phyloP scores from a whole-genome alignment of 2,797 vertebrate species.

The Pangasius sanitwongsei region DNA sequence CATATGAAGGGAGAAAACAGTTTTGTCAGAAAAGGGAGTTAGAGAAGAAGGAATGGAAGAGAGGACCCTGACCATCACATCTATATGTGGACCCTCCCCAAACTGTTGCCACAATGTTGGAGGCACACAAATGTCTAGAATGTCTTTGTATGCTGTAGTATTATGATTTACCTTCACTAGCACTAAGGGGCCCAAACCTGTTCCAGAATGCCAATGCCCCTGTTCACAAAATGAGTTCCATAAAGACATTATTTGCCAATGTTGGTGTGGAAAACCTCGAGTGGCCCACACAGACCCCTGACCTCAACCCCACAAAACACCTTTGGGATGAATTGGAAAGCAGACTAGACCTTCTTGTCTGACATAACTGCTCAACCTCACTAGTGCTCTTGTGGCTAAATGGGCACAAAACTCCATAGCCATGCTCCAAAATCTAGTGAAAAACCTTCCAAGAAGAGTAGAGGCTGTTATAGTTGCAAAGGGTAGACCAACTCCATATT shows the following conservation, averaged over 20 bases:
- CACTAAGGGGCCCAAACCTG: not conserved
- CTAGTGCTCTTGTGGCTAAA: not conserved
- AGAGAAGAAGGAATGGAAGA: not conserved
- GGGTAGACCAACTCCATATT: not conserved
- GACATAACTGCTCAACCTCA: too few species aligned
- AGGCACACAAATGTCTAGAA: not conserved
- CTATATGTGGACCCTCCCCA: not conserved
- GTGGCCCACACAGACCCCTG: not conserved
- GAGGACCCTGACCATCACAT: not conserved
- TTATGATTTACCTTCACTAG: not conserved
- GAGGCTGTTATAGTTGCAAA: not conserved
- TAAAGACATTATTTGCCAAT: not conserved
- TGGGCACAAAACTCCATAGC: not conserved
- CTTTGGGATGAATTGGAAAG: not conserved
- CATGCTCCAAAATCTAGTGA: not conserved
- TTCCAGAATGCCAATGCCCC: not conserved
- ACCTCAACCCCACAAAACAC: not conserved
- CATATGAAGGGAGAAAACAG: conserved; percentile 7
- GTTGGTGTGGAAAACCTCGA: not conserved
- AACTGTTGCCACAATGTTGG: not conserved
- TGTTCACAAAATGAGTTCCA: not conserved
- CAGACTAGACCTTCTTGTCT: not conserved
- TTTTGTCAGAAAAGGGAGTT: not conserved
- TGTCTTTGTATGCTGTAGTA: not conserved
- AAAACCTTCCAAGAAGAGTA: not conserved